These are phyloP conservation scores for Orientallactaga sibirica DNA, from an alignment of 2,797 vertebrate species.

Conservation along the genomic window DNA sequence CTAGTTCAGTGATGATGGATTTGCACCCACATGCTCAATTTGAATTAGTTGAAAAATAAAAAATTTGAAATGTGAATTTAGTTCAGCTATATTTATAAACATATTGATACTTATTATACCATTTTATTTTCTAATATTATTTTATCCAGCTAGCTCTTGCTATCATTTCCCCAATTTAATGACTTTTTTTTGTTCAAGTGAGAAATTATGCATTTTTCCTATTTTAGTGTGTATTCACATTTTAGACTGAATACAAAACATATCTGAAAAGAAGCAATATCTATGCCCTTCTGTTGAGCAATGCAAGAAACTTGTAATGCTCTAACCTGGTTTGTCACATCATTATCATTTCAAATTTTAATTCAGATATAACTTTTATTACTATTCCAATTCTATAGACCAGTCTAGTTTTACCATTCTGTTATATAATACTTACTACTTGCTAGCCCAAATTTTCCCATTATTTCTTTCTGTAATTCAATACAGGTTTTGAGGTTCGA, in stretches of 20 bases:
- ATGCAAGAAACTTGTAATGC: background rate
- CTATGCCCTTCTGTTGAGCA: background rate
- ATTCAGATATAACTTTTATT: background rate
- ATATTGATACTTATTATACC: background rate
- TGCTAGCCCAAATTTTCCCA: background rate
- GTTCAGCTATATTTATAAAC: background rate
- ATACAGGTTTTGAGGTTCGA: background rate
- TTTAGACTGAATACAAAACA: background rate
- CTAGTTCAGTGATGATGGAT: background rate
- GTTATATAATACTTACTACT: background rate
- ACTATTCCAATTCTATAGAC: background rate
- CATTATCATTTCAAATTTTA: constrained; percentile 39
- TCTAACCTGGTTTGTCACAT: background rate
- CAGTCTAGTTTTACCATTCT: background rate
- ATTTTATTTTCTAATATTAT: constrained; percentile 19
- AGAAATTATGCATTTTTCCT: background rate
- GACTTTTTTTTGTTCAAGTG: background rate
- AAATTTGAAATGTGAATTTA: background rate
- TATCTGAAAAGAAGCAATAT: background rate
- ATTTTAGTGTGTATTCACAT: background rate
- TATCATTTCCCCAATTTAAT: background rate
- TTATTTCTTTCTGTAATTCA: background rate
- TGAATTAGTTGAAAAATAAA: background rate
- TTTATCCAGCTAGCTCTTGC: background rate
- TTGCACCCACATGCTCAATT: background rate